Evolutionary conservation across 2,113 vertebrate species (phyloP).

Genomic region (Bubo bubo): DNA sequence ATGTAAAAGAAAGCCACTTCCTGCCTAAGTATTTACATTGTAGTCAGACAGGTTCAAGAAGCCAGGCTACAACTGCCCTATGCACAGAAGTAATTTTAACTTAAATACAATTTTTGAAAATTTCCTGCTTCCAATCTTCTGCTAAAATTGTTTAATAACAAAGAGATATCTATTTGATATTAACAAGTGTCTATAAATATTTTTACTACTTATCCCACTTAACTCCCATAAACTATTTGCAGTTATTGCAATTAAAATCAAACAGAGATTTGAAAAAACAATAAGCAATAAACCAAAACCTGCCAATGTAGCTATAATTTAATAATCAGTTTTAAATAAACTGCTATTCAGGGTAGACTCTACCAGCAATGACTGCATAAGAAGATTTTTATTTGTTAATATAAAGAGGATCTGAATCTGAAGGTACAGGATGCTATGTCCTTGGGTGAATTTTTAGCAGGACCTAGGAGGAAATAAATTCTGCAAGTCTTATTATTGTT

Average conservation of each 20-base stretch:
- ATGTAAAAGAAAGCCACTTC: background rate
- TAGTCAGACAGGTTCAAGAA: background rate
- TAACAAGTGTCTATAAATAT: background rate
- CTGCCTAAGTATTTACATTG: background rate
- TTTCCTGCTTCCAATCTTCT: background rate
- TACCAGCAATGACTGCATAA: background rate
- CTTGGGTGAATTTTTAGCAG: constrained; percentile 6
- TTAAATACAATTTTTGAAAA: background rate
- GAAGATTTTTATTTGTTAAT: background rate
- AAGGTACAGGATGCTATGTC: background rate
- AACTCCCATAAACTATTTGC: background rate
- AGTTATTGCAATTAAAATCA: background rate
- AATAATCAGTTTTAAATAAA: background rate
- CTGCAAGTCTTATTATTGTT: constrained; percentile 22
- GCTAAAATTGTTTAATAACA: background rate
- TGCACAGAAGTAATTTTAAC: background rate
- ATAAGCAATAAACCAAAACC: background rate
- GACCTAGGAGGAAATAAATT: constrained; percentile 25
- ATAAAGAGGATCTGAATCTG: background rate
- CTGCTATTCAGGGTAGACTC: background rate
- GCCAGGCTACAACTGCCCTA: rapidly evolving
- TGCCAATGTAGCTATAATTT: background rate
- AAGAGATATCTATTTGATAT: background rate
- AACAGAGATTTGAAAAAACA: background rate
- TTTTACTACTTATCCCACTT: background rate